phyloP scores from a whole-genome alignment of 2,888 invertebrate species.

The Ophraella communa region DNA sequence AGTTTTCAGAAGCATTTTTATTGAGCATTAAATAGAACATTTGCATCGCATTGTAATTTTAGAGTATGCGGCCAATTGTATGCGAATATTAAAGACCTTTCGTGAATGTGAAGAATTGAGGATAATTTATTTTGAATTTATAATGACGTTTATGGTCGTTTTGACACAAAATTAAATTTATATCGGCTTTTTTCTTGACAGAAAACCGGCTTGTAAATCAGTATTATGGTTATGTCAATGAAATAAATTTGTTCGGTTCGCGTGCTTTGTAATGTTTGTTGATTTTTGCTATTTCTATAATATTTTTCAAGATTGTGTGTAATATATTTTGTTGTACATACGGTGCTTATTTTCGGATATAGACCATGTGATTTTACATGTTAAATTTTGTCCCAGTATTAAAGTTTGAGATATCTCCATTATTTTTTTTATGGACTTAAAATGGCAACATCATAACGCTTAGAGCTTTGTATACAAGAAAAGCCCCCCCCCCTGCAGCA shows the following conservation, averaged over 20 bases:
- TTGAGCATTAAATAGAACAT: constrained; percentile 27
- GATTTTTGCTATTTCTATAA: too few relatives aligned
- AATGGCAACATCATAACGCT: too few relatives aligned
- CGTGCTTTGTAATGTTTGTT: too few relatives aligned
- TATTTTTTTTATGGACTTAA: too few relatives aligned
- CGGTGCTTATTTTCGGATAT: too few relatives aligned
- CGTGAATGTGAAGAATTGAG: constrained; percentile 29
- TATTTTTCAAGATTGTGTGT: too few relatives aligned
- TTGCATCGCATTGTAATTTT: constrained; percentile 32
- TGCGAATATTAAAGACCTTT: constrained; percentile 26
- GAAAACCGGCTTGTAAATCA: neutral
- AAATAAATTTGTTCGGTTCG: neutral
- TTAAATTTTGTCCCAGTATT: too few relatives aligned
- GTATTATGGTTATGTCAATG: neutral
- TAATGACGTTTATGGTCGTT: constrained; percentile 32
- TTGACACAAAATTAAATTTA: constrained; percentile 23
- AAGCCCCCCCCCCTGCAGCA: too few relatives aligned
- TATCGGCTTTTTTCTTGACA: constrained; percentile 14
- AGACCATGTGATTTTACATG: too few relatives aligned
- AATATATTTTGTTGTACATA: too few relatives aligned
- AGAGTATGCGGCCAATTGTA: constrained; percentile 31
- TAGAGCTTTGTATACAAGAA: too few relatives aligned
- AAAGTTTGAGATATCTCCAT: too few relatives aligned
- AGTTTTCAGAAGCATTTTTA: constrained; percentile 22
- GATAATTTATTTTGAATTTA: constrained; percentile 32